Conservation (phyloP, 2,113 vertebrate species). For the Epinephelus fuscoguttatus region DNA sequence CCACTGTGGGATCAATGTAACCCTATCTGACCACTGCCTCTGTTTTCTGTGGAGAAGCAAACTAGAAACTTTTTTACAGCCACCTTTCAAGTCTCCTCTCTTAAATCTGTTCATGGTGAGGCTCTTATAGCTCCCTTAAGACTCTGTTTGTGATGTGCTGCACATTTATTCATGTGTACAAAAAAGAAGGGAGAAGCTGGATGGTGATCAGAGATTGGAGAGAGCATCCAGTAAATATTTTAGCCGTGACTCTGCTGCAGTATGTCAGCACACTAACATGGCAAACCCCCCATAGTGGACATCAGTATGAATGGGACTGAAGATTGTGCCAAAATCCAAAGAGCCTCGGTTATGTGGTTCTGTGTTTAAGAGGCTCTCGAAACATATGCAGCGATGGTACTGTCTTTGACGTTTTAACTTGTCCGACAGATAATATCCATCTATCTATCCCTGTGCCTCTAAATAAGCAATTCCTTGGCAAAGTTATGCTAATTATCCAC, state of each 20-base stretch:
- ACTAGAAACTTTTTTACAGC: constrained; percentile 8
- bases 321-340: constrained; percentile 34
- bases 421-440: constrained; percentile 41
- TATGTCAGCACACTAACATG: constrained; percentile 2
- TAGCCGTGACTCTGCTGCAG: constrained; percentile 17
- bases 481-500: constrained; percentile 73
- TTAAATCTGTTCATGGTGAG: constrained; percentile 43
- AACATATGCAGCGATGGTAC: background rate
- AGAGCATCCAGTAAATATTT: constrained; percentile 30
- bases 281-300: background rate
- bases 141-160: constrained; percentile 45
- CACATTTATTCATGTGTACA: constrained; percentile 52
- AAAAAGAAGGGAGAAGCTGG: constrained; percentile 23
- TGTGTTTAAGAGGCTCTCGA: constrained; percentile 26
- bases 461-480: constrained; percentile 40
- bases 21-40: background rate
- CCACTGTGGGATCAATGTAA: background rate
- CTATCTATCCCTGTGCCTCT: constrained; percentile 34
- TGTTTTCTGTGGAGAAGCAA: background rate
- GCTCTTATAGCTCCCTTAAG: constrained; percentile 39
- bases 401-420: constrained; percentile 56
- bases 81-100: constrained; percentile 21
- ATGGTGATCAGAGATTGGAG: constrained; percentile 37
- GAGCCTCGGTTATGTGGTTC: background rate
- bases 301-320: background rate